Evolutionary conservation across 2,888 invertebrate genomes (phyloP).

Genomic region (Crepidodera aurea): DNA sequence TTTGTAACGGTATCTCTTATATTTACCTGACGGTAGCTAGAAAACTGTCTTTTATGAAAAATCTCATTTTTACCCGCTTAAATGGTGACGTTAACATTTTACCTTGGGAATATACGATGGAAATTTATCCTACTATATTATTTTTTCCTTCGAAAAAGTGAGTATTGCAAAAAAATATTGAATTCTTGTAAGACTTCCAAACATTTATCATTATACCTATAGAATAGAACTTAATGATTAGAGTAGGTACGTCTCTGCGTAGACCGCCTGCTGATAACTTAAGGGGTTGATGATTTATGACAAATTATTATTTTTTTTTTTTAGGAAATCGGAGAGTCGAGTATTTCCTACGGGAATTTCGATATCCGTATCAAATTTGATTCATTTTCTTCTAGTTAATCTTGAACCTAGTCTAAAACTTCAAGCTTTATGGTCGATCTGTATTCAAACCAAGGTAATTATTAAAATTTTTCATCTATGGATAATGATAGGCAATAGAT

Average conservation of each 20-base stretch:
- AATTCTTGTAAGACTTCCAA: too few relatives aligned
- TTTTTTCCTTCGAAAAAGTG: conserved; percentile 80
- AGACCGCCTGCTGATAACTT: too few relatives aligned
- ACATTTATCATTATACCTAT: too few relatives aligned
- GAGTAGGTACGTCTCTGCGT: too few relatives aligned
- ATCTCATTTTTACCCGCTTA: conserved; percentile 71
- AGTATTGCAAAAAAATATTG: too few relatives aligned
- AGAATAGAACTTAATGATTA: too few relatives aligned
- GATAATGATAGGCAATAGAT: too few relatives aligned
- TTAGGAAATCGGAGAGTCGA: conserved; percentile 74
- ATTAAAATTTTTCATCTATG: too few relatives aligned
- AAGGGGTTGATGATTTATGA: too few relatives aligned
- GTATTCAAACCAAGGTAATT: conserved; percentile 62
- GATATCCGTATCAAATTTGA: conserved; percentile 71
- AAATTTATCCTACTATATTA: conserved; percentile 79
- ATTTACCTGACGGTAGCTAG: conserved; percentile 73
- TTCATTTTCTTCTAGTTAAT: conserved; percentile 78
- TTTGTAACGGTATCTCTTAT: conserved; percentile 76
- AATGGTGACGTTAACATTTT: conserved; percentile 87
- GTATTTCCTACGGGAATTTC: conserved; percentile 71
- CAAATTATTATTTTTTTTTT: conserved; percentile 47
- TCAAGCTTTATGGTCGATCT: conserved; percentile 66
- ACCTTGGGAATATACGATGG: conserved; percentile 86
- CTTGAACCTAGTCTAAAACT: conserved; percentile 65
- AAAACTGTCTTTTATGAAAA: conserved; percentile 65